phyloP scores from a whole-genome alignment of 2,888 invertebrate species.

The Cylindroiulus punctatus region DNA sequence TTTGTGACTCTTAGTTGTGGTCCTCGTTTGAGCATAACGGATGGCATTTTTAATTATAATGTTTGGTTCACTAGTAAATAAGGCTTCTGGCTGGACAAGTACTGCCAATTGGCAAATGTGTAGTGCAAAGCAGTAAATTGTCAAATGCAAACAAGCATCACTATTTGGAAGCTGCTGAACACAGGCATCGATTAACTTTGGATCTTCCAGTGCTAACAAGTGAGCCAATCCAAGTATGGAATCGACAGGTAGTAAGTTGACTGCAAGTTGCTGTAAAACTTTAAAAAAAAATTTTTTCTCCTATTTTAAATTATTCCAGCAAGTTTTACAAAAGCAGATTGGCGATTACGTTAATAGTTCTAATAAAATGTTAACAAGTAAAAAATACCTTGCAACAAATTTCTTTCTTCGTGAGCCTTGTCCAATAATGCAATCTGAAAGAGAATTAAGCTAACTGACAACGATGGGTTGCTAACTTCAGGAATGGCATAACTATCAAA shows the following conservation, averaged over 20 bases:
- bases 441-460: constrained; percentile 29
- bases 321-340: neutral
- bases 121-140: constrained; percentile 66
- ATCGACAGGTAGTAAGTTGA: constrained; percentile 69
- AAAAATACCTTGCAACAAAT: neutral
- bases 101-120: constrained; percentile 60
- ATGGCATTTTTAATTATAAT: constrained; percentile 58
- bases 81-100: constrained; percentile 19
- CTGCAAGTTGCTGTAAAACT: constrained; percentile 69
- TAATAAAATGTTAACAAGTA: neutral
- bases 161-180: constrained; percentile 65
- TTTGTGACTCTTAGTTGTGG: constrained; percentile 12
- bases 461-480: neutral
- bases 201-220: constrained; percentile 67
- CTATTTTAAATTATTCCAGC: too few relatives aligned
- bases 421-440: neutral
- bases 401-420: neutral
- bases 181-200: constrained; percentile 63
- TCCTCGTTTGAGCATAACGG: neutral
- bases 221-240: constrained; percentile 69
- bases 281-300: constrained; percentile 59
- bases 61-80: constrained; percentile 59
- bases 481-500: constrained; percentile 6
- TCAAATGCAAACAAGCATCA: constrained; percentile 65
- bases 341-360: neutral